A percentile compares a stretch with the other conserved stretches of the same genome.
Conservation (phyloP, 2,888 invertebrate species). For the Euplexia lucipara region DNA sequence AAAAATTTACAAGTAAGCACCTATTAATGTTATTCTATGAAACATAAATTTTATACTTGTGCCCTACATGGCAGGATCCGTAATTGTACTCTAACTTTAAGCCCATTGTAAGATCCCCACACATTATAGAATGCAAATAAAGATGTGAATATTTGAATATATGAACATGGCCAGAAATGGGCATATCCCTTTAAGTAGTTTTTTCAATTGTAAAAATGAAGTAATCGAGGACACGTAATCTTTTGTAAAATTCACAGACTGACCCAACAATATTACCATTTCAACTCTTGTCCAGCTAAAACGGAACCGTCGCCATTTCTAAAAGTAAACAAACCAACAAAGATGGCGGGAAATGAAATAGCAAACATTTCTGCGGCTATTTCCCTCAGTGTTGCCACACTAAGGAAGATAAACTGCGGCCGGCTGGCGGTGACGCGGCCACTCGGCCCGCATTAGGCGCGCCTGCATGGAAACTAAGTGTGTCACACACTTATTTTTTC, state of each 20-base stretch:
- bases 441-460: conserved; percentile 87
- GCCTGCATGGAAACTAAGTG: conserved; percentile 85
- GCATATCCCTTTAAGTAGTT: not conserved
- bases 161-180: too few relatives aligned
- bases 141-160: too few relatives aligned
- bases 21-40: too few relatives aligned
- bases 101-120: too few relatives aligned
- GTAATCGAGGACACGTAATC: not conserved
- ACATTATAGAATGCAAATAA: too few relatives aligned
- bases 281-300: conserved; percentile 50
- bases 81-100: too few relatives aligned
- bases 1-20: too few relatives aligned
- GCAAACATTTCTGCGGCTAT: conserved; percentile 86
- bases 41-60: too few relatives aligned
- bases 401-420: conserved; percentile 88
- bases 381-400: conserved; percentile 85
- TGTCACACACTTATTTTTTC: conserved; percentile 88
- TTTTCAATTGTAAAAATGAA: not conserved
- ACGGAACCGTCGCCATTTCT: conserved; percentile 61
- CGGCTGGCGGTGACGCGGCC: conserved; percentile 87
- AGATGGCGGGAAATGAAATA: conserved; percentile 79
- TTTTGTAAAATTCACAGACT: conserved; percentile 22
- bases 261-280: conserved; percentile 51
- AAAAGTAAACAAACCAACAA: conserved; percentile 66
- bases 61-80: too few relatives aligned